phyloP scores from a whole-genome alignment of 1,140 invertebrate genomes.

The Eumaeus atala region DNA sequence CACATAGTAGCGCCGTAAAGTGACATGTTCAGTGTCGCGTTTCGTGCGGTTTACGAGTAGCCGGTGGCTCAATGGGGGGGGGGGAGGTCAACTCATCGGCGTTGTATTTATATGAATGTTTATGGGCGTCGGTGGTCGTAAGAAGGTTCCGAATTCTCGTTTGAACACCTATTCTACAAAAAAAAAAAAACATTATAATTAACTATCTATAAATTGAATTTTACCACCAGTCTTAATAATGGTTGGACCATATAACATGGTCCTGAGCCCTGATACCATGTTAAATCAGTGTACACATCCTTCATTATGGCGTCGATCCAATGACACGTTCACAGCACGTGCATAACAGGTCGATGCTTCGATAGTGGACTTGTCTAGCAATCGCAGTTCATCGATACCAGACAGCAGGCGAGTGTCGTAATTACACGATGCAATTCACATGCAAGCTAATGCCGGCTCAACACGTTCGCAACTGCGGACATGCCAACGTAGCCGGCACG shows the following conservation, averaged over 20 bases:
- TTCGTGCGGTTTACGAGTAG: too few relatives aligned
- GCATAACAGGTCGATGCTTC: constrained; percentile 18
- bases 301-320: neutral
- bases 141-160: too few relatives aligned
- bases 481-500: constrained; percentile 8
- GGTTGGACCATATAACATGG: neutral
- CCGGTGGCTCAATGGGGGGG: too few relatives aligned
- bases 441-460: constrained; percentile 13
- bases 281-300: constrained; percentile 6
- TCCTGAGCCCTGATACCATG: neutral
- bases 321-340: constrained; percentile 5
- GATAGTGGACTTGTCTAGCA: constrained; percentile 19
- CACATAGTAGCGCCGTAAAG: too few relatives aligned
- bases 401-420: constrained; percentile 12
- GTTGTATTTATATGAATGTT: too few relatives aligned
- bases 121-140: too few relatives aligned
- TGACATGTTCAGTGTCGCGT: too few relatives aligned
- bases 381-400: constrained; percentile 17
- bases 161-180: too few relatives aligned
- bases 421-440: constrained; percentile 11
- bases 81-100: too few relatives aligned
- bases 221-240: too few relatives aligned
- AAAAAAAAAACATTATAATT: too few relatives aligned
- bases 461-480: constrained; percentile 18
- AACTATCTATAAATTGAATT: too few relatives aligned